Base-by-base conservation (phyloP, 1,140 invertebrate species). In the Colletes latitarsis region DNA sequence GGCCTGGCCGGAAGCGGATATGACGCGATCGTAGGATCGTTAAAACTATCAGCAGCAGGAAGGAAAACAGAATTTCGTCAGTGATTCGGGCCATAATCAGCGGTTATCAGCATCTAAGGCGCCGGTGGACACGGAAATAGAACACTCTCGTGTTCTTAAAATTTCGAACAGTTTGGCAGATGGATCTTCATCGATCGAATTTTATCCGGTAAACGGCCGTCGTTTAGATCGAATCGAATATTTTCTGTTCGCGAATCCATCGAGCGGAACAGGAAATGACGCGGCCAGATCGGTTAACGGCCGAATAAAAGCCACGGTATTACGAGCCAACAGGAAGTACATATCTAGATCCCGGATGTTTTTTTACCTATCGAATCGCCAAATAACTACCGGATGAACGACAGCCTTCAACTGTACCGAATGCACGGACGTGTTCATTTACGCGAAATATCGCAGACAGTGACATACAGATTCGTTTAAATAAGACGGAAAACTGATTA, bases 261-360 rank as follows among this genome's bases (percentile, higher is more conserved):
- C 52, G 41, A 46, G 53, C 62, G 81, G 77, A 80, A 79, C 55
- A 71, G 76, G 82, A 84, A 82, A 60, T 84, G 82, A 83, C 82
- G 82, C 49, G 71, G 46, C 68, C 41, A 64, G 63, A 77, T 77
- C 79, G 63, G 63, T 72, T 82, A 81, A 83, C 62, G 72, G 69
- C 73, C 43, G 74, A 82, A 82, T 68, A 66, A 82, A 68, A 64
- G 46, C 49, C 21, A 58, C 63, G 67, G 39, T 58, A 77, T 71
- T 39, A 53, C 52, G 58, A 4, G 39, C 39, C n/a, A 70, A 55
- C 21, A 79, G 82, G 74, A 81, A 77, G 49, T 63, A 55, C 14
- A 30, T 30, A 30, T 30, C 68, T 12, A 10, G 53, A 69, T 62
- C 39, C 68, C 79, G 79, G 82, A 81, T 82, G 79, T 82, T 84